Percentiles rank a stretch among this genome's conserved stretches.
Conservation (phyloP, 2,113 vertebrate species). For the Petrocephalus microphthalmus region DNA sequence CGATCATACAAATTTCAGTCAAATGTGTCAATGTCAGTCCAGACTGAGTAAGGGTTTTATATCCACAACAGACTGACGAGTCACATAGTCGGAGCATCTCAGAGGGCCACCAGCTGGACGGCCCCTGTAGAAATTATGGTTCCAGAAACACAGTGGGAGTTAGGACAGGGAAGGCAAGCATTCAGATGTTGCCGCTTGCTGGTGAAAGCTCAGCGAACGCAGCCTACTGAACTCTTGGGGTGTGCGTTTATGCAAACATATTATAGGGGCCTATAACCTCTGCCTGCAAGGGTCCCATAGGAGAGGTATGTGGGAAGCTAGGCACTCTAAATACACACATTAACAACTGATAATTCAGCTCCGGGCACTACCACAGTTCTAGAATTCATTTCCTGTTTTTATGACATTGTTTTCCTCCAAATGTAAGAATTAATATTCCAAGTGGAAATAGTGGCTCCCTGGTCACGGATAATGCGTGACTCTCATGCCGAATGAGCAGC, state of each 20-base stretch:
- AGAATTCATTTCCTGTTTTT: slow-evolving; percentile 29
- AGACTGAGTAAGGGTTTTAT: neutral
- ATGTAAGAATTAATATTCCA: neutral
- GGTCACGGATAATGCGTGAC: neutral
- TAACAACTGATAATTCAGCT: neutral
- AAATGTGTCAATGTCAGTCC: neutral
- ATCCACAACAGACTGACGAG: neutral
- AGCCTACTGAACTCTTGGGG: neutral
- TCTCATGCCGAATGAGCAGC: neutral
- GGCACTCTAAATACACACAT: neutral
- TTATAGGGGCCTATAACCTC: slow-evolving; percentile 38
- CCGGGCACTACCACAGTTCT: slow-evolving; percentile 32
- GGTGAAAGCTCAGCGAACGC: neutral
- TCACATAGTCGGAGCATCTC: neutral
- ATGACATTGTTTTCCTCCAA: neutral
- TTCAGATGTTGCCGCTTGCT: neutral
- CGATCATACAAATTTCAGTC: neutral
- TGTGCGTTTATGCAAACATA: slow-evolving; percentile 46
- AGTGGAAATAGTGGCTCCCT: neutral
- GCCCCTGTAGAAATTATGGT: too few relatives aligned
- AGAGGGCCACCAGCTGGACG: neutral
- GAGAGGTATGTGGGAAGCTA: slow-evolving; percentile 20
- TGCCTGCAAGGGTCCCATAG: slow-evolving; percentile 29
- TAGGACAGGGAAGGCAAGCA: neutral
- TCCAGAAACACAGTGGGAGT: neutral